Base-by-base conservation (phyloP, 2,797 vertebrate species). In the Enteromius viviparus region DNA sequence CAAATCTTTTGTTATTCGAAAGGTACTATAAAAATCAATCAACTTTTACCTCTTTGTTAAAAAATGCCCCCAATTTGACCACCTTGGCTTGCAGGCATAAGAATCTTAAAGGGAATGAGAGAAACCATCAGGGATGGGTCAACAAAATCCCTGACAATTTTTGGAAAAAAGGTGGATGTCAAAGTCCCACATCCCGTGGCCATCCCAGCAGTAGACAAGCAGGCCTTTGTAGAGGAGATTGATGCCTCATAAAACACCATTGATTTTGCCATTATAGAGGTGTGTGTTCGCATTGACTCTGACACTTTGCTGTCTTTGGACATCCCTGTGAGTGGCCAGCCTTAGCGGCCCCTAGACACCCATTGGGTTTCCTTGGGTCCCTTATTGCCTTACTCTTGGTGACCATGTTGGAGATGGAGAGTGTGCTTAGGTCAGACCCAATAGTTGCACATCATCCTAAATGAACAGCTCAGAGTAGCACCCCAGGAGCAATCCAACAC, bases 241-340 rank as follows among this genome's bases (percentile, higher is more conserved):
- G 94, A 95, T 95, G 93, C 91, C 87, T 89, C 91, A 93, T 95
- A 94, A 93, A 95, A 92, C 89, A 81, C 89, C 93, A 95, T 95
- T 94, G 94, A 95, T 95, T 95, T 95, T 94, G 91, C 93, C 92
- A 93, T 95, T 94, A 94, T 93, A 90, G 88, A 92, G 92, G 91
- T 92, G 91, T 94, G 93, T 95, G 94, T 94, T 93, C 92, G 93
- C 93, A 94, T 94, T 95, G 95, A 95, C 93, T 93, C 92, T 93
- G 93, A 94, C 93, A 92, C 93, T 93, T 93, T 89, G 92, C 92
- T 94, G 94, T 93, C 94, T 94, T 92, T 93, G 93, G 93, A 92
- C 92, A 91, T 89, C 78, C 90, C 89, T 84, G 88, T 88, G 91
- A 94, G 92, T 89, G 90, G 91, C 90, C 40, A 15, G 86, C 88